Evolutionary conservation across 64 coral and sea anemone species (phyloP), one percentile per base, ranked within the genome.

Genomic region (Pocillopora verrucosa): DNA sequence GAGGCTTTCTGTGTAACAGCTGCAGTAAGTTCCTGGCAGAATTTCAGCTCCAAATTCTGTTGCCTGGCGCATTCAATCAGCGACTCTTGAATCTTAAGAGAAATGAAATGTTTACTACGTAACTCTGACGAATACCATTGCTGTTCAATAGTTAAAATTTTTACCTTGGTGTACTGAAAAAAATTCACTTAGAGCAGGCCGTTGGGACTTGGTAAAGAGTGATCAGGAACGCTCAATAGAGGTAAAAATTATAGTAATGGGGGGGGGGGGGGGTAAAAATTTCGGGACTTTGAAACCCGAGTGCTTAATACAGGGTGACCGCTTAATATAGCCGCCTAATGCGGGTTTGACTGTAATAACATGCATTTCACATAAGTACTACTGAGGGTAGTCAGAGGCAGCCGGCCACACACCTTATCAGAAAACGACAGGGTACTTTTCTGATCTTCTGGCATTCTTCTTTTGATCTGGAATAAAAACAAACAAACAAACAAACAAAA

Each of bases 361-460:
- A 30, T 30, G 30, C 30, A 30, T 30, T 30, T 30, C 30, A 30
- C 30, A 30, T 30, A 30, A 30, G 30, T 30, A 30, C 30, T 63
- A 82, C 67, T 15, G 14, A 20, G 24, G 10, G 57, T 45, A n/a
- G 65, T 0, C n/a, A 51, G 74, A 14, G 26, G 13, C 14, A 37
- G 77, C 14, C 56, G 78, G 60, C 35, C 80, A 72, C 76, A 72
- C 58, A 99, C 97, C 93, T 99, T 90, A 22, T 99, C 91, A 67
- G 97, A 65, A 59, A 93, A 95, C 36, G 91, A 88, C 16, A 99
- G 72, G 26, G 76, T 84, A 65, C 91, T 95, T 36, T 62, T 75
- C 13, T 88, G 81, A 20, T 99, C 94, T 58, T 99, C 93, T 15
- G 97, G 97, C 83, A 99, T 93, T 79, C 97, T 80, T 61, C 90